phyloP scores from a whole-genome alignment of 2,888 invertebrate genomes.

The Boloria selene region DNA sequence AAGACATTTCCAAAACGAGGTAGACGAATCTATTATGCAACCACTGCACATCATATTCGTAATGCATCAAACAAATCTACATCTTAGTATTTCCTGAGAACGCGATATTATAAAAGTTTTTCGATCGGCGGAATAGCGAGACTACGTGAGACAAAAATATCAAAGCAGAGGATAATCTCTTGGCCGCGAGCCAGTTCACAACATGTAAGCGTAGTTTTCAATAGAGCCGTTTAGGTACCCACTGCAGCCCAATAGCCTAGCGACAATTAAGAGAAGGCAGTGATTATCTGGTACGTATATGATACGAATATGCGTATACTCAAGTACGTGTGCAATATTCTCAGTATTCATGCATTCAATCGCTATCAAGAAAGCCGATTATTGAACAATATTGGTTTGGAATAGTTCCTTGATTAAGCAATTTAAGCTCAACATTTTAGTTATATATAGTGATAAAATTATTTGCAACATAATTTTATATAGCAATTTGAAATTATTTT shows the following conservation, averaged over 20 bases:
- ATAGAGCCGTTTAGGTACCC: conserved; percentile 45
- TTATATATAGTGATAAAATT: too few species aligned
- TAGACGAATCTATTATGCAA: not conserved
- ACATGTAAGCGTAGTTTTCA: conserved; percentile 52
- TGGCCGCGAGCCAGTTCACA: conserved; percentile 76
- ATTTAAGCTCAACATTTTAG: conserved; percentile 5
- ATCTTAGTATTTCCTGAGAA: conserved; percentile 36
- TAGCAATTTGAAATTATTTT: too few species aligned
- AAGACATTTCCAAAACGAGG: too few species aligned
- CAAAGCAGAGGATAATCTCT: conserved; percentile 60
- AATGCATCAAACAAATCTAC: conserved; percentile 25
- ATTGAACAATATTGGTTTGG: conserved; percentile 31
- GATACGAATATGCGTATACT: conserved; percentile 21
- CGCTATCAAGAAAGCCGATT: conserved; percentile 23
- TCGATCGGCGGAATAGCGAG: conserved; percentile 70
- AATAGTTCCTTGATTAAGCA: conserved; percentile 26
- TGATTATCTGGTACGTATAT: conserved; percentile 25
- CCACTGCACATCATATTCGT: conserved; percentile 13
- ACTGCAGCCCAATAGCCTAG: conserved; percentile 34
- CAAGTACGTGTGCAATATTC: conserved; percentile 24
- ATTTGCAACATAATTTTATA: too few species aligned
- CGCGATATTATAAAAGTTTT: conserved; percentile 81
- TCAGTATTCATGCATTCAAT: conserved; percentile 24
- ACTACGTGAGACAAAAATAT: conserved; percentile 34
- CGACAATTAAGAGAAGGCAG: conserved; percentile 40